phyloP scores from a whole-genome alignment of 2,797 vertebrate genomes.

The Gambusia yucatana region DNA sequence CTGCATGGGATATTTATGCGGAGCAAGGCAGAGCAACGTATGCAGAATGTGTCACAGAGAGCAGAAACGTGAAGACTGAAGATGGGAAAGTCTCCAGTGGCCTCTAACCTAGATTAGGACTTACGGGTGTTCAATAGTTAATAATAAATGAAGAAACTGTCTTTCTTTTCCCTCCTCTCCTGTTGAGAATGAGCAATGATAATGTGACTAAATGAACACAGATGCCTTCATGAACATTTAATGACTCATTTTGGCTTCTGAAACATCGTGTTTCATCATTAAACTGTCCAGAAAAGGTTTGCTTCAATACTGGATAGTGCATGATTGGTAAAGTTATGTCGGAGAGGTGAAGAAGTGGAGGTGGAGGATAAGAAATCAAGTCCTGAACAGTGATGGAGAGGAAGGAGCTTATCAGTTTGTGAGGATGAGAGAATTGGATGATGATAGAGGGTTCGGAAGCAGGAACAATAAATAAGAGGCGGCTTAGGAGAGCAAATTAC shows the following conservation, averaged over 20 bases:
- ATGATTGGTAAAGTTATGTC: constrained; percentile 68
- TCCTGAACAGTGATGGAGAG: constrained; percentile 16
- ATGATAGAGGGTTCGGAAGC: constrained; percentile 6
- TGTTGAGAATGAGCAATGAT: constrained; percentile 39
- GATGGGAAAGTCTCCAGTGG: constrained; percentile 56
- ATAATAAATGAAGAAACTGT: constrained; percentile 75
- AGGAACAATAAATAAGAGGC: constrained; percentile 6
- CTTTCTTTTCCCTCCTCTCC: constrained; percentile 24
- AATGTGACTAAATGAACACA: constrained; percentile 31
- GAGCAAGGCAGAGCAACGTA: constrained; percentile 46
- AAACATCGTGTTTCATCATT: constrained; percentile 4
- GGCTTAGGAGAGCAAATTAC: constrained; percentile 3
- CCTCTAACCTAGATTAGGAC: constrained; percentile 78
- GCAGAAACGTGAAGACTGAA: constrained; percentile 9
- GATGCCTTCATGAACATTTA: constrained; percentile 28
- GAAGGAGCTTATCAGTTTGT: constrained; percentile 22
- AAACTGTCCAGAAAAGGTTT: constrained; percentile 40
- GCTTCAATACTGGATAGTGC: constrained; percentile 52
- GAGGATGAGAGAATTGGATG: constrained; percentile 17
- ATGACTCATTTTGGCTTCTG: constrained; percentile 33
- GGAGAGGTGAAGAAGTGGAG: constrained; percentile 21
- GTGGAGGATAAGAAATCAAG: constrained; percentile 32
- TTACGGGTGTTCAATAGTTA: constrained; percentile 60
- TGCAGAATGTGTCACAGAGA: constrained; percentile 60
- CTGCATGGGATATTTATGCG: constrained; percentile 72